These are phyloP conservation scores for Tinea semifulvella DNA, from an alignment of 2,888 invertebrate species.

Conservation along the genomic window DNA sequence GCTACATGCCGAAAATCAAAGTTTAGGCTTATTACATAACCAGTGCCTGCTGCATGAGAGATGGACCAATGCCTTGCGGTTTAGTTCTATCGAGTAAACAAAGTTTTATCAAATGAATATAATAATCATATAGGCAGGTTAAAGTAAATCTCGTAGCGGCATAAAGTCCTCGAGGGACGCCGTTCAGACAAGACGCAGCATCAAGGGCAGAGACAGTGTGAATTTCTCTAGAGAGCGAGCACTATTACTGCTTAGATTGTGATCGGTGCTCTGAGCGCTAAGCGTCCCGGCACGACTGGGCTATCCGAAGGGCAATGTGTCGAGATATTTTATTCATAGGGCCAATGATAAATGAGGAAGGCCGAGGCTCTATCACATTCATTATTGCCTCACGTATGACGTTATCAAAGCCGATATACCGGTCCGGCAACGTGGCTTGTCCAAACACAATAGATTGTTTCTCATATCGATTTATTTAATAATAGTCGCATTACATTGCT, in stretches of 20 bases:
- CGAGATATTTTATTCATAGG: slow-evolving; percentile 63
- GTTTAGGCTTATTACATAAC: too few relatives aligned
- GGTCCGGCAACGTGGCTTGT: neutral
- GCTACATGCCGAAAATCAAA: too few relatives aligned
- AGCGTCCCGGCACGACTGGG: slow-evolving; percentile 48
- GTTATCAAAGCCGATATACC: slow-evolving; percentile 47
- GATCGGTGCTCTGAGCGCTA: slow-evolving; percentile 43
- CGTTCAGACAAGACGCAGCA: slow-evolving; percentile 26
- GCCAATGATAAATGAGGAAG: slow-evolving; percentile 56
- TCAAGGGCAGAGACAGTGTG: slow-evolving; percentile 27
- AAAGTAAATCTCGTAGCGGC: neutral
- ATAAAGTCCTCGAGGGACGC: neutral
- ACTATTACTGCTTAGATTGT: slow-evolving; percentile 46
- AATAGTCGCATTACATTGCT: too few relatives aligned
- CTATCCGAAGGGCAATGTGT: slow-evolving; percentile 49
- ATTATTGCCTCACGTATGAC: slow-evolving; percentile 53
- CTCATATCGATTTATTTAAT: too few relatives aligned
- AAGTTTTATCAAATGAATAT: too few relatives aligned
- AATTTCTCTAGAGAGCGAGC: slow-evolving; percentile 45
- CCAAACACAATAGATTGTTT: neutral
- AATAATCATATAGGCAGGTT: neutral
- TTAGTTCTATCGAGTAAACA: neutral
- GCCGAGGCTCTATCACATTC: slow-evolving; percentile 54
- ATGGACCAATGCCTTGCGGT: too few relatives aligned
- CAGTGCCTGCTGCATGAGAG: too few relatives aligned